Evolutionary conservation across 1,140 invertebrate species (phyloP).

Genomic region (Heliconius himera): DNA sequence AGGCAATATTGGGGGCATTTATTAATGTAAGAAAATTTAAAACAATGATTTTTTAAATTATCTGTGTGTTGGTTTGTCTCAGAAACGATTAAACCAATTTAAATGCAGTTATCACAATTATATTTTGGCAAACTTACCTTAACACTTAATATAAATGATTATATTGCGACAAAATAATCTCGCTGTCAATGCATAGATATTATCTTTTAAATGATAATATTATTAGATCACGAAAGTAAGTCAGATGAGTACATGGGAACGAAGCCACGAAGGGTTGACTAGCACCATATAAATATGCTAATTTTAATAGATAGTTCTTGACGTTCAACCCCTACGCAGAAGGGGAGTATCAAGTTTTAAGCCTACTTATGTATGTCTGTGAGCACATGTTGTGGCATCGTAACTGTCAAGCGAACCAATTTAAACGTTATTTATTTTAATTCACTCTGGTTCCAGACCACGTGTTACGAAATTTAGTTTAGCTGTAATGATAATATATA

Average conservation of each 20-base stretch:
- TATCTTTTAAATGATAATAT: no score
- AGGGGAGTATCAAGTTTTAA: neutral
- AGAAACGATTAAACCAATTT: no score
- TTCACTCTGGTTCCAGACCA: neutral
- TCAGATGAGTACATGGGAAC: no score
- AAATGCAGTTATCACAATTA: no score
- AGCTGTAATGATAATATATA: neutral
- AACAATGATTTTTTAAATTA: no score
- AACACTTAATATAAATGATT: neutral
- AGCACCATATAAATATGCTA: neutral
- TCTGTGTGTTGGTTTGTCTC: no score
- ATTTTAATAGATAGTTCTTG: slow-evolving; percentile 6
- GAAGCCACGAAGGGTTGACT: no score
- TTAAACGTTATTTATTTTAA: slow-evolving; percentile 11
- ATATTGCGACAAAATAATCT: neutral
- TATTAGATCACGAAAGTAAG: no score
- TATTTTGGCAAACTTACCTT: no score
- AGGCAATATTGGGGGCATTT: no score
- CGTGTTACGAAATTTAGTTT: slow-evolving; percentile 2
- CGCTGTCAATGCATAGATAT: no score
- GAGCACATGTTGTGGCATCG: slow-evolving; percentile 6
- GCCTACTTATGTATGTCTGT: slow-evolving; percentile 12
- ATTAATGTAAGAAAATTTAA: no score
- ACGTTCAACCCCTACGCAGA: slow-evolving; percentile 5
- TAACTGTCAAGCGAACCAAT: slow-evolving; percentile 8